phyloP scores from a whole-genome alignment of 2,113 vertebrate genomes.

The Hydrochoerus hydrochaeris region DNA sequence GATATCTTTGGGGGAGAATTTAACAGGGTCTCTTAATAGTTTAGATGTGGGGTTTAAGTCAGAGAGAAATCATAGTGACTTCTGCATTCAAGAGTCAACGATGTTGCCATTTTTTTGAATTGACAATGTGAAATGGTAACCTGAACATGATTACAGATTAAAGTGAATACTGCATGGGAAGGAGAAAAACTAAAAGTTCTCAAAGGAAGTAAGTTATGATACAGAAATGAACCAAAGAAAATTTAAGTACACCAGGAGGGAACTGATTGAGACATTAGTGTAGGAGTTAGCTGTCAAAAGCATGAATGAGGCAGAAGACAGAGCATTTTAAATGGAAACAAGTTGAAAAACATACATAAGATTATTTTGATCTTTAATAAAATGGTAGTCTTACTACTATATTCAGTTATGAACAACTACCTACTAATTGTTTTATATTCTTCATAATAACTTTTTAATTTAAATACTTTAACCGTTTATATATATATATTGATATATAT shows the following conservation, averaged over 20 bases:
- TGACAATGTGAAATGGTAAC: neutral
- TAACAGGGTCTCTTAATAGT: neutral
- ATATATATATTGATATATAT: neutral
- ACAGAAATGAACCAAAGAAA: neutral
- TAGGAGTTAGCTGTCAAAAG: neutral
- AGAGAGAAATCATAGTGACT: neutral
- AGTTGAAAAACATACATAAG: constrained; percentile 5
- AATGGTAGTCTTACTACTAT: neutral
- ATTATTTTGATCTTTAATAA: constrained; percentile 30
- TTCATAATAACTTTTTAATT: constrained; percentile 66
- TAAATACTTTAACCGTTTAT: constrained; percentile 51
- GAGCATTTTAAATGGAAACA: constrained; percentile 6
- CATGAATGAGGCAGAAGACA: neutral
- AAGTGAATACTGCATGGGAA: neutral
- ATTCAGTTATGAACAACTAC: constrained; percentile 30
- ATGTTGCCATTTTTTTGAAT: neutral
- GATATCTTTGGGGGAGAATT: neutral
- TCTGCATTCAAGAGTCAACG: neutral
- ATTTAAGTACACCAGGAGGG: neutral
- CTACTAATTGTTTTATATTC: constrained; percentile 70
- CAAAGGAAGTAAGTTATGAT: neutral
- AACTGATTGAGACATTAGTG: neutral
- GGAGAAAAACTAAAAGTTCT: neutral
- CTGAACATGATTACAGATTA: neutral
- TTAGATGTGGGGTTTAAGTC: neutral